Percentiles rank a stretch among this genome's conserved stretches.
Evolutionary conservation across 2,888 invertebrate species (phyloP).

Genomic region (Oligia fasciuncula): DNA sequence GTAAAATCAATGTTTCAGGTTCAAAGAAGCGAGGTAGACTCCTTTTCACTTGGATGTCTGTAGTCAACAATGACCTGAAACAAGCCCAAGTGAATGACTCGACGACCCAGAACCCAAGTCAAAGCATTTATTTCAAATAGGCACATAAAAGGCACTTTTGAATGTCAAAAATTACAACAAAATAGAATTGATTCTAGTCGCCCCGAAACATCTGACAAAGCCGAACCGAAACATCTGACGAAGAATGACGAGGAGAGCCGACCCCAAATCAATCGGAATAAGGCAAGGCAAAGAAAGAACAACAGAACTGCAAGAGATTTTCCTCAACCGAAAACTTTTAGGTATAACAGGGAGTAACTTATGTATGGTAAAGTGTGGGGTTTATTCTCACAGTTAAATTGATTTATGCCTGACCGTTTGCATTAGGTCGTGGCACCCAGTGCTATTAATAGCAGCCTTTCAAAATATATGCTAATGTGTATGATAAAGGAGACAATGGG

Average conservation of each 20-base stretch:
- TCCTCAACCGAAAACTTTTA: background rate
- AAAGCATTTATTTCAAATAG: too few relatives aligned
- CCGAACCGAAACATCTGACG: background rate
- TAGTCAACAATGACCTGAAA: background rate
- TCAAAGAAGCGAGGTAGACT: too few relatives aligned
- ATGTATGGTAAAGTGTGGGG: conserved; percentile 22
- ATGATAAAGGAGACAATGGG: conserved; percentile 63
- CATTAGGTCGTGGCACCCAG: conserved; percentile 53
- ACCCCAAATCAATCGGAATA: background rate
- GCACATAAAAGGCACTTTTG: too few relatives aligned
- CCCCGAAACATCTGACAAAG: too few relatives aligned
- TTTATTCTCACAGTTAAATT: conserved; percentile 56
- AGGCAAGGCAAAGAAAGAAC: background rate
- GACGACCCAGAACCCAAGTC: background rate
- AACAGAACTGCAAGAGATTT: background rate
- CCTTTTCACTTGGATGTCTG: background rate
- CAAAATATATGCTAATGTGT: conserved; percentile 63
- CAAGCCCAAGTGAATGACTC: background rate
- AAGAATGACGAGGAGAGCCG: background rate
- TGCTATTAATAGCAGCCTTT: conserved; percentile 60
- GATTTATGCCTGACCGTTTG: conserved; percentile 61
- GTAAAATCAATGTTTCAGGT: too few relatives aligned
- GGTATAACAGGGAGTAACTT: conserved; percentile 5
- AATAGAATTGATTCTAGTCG: too few relatives aligned
- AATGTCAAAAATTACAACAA: too few relatives aligned